These are phyloP conservation scores for Xyrichtys novacula DNA, from an alignment of 2,797 vertebrate species.

Conservation along the genomic window DNA sequence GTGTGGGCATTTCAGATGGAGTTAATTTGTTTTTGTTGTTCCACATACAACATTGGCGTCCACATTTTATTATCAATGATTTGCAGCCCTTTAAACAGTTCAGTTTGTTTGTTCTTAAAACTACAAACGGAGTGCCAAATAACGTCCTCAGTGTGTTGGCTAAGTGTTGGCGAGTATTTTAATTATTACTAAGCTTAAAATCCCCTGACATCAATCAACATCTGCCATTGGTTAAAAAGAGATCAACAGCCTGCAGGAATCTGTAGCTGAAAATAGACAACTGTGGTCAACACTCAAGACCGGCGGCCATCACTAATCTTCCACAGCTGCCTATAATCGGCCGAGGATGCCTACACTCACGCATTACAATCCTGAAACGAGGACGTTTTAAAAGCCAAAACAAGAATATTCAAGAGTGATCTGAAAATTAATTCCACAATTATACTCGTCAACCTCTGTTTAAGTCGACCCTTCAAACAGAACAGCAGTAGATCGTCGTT, in stretches of 20 bases:
- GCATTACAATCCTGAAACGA: background rate
- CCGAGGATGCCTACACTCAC: background rate
- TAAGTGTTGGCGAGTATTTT: background rate
- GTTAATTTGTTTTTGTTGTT: background rate
- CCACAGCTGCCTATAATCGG: background rate
- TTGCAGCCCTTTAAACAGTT: no score
- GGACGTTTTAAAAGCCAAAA: background rate
- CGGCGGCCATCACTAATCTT: background rate
- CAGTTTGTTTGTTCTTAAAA: background rate
- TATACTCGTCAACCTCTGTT: background rate
- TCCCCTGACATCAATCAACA: background rate
- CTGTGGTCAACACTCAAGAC: background rate
- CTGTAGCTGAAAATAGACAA: background rate
- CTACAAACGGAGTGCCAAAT: background rate
- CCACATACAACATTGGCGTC: no score
- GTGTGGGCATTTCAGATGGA: background rate
- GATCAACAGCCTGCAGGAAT: background rate
- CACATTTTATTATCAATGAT: no score
- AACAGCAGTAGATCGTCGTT: background rate
- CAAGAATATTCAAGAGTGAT: no score
- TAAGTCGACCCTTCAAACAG: background rate
- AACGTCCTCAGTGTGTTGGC: no score
- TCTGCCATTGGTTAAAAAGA: background rate
- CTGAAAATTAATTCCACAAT: no score
- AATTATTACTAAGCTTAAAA: background rate